A percentile compares a stretch with the other conserved stretches of the same genome.
Conservation (phyloP, 2,113 vertebrate genomes). For the Rhinichthys klamathensis region DNA sequence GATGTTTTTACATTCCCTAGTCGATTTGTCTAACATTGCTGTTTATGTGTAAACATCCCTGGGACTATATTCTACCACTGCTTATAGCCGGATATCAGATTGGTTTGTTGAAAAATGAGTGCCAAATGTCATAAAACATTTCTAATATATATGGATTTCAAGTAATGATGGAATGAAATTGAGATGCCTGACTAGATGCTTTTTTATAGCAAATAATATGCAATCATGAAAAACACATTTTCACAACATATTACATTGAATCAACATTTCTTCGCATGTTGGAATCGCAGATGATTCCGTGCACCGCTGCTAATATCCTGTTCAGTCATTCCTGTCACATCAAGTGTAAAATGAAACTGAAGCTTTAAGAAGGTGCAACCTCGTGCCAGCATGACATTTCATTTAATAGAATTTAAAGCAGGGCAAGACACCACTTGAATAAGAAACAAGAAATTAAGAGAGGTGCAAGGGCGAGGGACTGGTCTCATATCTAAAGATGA, state of each 20-base stretch:
- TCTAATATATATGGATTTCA: neutral
- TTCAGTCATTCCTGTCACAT: conserved; percentile 9
- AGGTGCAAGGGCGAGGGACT: conserved; percentile 18
- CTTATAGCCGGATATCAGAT: neutral
- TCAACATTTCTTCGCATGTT: neutral
- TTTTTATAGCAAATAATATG: neutral
- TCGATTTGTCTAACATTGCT: conserved; percentile 3
- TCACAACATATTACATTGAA: neutral
- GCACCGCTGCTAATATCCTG: neutral
- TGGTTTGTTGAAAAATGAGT: neutral
- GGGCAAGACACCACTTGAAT: conserved; percentile 37
- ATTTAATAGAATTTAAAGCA: conserved; percentile 39
- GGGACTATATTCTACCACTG: neutral
- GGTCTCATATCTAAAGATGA: conserved; percentile 33
- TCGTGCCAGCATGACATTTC: conserved; percentile 21
- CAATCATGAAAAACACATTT: neutral
- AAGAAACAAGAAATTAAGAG: conserved; percentile 26
- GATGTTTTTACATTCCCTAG: neutral
- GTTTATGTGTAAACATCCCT: neutral
- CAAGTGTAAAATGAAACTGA: conserved; percentile 47
- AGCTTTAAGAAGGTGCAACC: conserved; percentile 4
- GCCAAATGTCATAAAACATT: neutral
- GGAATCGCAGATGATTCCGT: neutral
- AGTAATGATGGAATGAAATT: neutral
- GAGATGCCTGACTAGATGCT: neutral